Base-by-base conservation (phyloP, 2,113 vertebrate genomes). In the Dendrocopos noguchii region DNA sequence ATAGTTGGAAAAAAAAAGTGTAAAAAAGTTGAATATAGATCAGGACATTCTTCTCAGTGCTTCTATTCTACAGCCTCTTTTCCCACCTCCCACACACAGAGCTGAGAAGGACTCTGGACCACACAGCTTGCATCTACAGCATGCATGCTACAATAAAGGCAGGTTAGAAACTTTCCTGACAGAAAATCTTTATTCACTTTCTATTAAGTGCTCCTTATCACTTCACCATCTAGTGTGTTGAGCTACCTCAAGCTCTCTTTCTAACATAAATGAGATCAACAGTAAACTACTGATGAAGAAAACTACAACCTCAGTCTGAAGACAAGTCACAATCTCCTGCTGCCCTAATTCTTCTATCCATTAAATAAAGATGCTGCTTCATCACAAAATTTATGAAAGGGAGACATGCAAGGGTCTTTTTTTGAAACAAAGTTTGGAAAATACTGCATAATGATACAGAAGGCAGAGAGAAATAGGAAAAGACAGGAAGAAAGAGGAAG, bases 111-210 rank as follows among this genome's bases (percentile, higher is more conserved):
- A 72, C 31, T 57, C 28, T 0, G 0, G 18, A 68, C 36, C 0
- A 0, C 22, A 46, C 9, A 29, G 31, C 44, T 53, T 65, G 21
- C 34, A 76, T 76, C 39, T 55, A 42, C 4, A 6, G 44, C 18
- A 72, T 25, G 21, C 6, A 4, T 8, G 9, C 36, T 31, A 72
- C 33, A 79, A 34, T 24, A 78, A 72, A 87, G 66, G 50, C 44
- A 91, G 36, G 78, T 71, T 75, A 91, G 36, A 81, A 94, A 78
- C 25, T 56, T 55, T 36, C 61, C 34, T 68, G 80, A 91, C 84
- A 87, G 70, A 91, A 96, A 91, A 94, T 84, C 84, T 88, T 92
- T 91, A 84, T 75, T 88, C 67, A 31, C 80, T 89, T 95, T 89
- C 39, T 87, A 61, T 76, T 81, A 79, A 87, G 34, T 63, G 67